These are phyloP conservation scores for Schizopygopsis malacanthus DNA, from an alignment of 2,797 vertebrate species.

Conservation along the genomic window DNA sequence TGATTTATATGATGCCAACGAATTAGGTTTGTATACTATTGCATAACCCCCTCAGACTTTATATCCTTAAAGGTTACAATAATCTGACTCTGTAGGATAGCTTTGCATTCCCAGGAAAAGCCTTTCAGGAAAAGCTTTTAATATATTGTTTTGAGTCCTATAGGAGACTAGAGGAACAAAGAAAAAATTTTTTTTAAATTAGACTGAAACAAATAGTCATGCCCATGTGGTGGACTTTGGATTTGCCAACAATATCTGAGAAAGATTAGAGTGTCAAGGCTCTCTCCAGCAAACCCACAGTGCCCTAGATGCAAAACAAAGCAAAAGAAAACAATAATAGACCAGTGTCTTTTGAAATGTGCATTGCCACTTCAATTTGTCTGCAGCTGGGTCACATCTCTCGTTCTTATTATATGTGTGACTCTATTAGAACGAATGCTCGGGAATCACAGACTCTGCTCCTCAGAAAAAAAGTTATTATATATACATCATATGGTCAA, in stretches of 20 bases:
- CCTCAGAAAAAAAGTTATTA: background rate
- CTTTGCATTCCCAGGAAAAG: conserved; percentile 45
- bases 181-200: conserved; percentile 37
- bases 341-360: conserved; percentile 35
- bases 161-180: conserved; percentile 31
- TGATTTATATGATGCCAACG: conserved; percentile 60
- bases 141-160: conserved; percentile 50
- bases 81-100: conserved; percentile 51
- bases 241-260: conserved; percentile 57
- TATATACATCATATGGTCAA: background rate
- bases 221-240: conserved; percentile 42
- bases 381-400: conserved; percentile 44
- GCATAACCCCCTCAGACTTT: conserved; percentile 39
- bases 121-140: conserved; percentile 48
- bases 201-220: conserved; percentile 55
- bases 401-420: conserved; percentile 38
- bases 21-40: conserved; percentile 56
- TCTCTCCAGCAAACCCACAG: conserved; percentile 26
- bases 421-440: conserved; percentile 16
- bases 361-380: conserved; percentile 44
- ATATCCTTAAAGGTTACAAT: conserved; percentile 55
- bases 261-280: conserved; percentile 61
- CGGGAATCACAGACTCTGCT: conserved; percentile 9
- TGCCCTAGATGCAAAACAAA: conserved; percentile 45
- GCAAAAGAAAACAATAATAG: conserved; percentile 39